phyloP scores from a whole-genome alignment of 2,888 invertebrate genomes.

The Galerucella calmariensis region DNA sequence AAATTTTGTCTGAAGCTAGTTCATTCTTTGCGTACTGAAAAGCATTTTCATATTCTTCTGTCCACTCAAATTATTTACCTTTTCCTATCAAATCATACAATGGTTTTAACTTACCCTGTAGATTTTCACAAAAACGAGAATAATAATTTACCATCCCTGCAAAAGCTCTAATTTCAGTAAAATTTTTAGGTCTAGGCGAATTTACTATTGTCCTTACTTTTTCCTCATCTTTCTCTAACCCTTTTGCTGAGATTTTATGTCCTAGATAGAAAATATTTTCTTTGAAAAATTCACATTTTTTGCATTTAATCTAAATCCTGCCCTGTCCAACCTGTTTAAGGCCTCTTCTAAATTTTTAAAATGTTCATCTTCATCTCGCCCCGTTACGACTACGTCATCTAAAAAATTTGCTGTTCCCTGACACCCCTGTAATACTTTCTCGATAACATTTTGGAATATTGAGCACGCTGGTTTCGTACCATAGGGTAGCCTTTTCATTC shows the following conservation, averaged over 20 bases:
- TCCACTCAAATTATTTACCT: conserved; percentile 49
- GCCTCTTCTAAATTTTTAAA: conserved; percentile 31
- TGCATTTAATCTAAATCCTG: conserved; percentile 34
- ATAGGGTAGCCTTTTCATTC: no score
- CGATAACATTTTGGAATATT: no score
- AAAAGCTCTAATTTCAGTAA: conserved; percentile 50
- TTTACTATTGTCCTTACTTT: conserved; percentile 22
- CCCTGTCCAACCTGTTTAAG: conserved; percentile 15
- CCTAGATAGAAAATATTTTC: conserved; percentile 31
- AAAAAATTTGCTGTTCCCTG: no score
- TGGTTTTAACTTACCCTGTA: conserved; percentile 51
- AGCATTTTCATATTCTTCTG: neutral
- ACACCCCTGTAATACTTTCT: no score
- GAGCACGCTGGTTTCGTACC: no score
- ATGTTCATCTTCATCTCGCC: conserved; percentile 33
- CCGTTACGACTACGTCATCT: conserved; percentile 45
- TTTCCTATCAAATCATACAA: conserved; percentile 46
- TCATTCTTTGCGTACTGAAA: neutral
- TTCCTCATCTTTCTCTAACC: conserved; percentile 26
- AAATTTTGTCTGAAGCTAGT: neutral
- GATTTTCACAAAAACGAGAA: conserved; percentile 31
- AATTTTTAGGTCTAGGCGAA: conserved; percentile 17
- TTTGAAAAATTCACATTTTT: conserved; percentile 37
- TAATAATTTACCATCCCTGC: conserved; percentile 59
- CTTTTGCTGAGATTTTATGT: conserved; percentile 31